Base-by-base conservation (phyloP, 2,113 vertebrate genomes). In the Takifugu bimaculatus region DNA sequence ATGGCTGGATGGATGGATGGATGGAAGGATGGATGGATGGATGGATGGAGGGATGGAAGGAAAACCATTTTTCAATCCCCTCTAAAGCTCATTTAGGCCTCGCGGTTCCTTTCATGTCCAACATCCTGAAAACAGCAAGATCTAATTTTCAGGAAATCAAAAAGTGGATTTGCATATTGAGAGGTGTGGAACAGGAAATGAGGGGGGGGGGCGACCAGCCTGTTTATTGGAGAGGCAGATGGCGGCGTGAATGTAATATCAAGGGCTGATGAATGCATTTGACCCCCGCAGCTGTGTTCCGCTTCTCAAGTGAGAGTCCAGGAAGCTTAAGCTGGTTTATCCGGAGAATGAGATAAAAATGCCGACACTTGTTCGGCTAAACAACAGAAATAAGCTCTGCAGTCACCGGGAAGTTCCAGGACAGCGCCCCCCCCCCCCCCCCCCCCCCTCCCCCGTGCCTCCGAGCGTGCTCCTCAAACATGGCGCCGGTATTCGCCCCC, bases 181-280 rank as follows among this genome's bases (percentile, higher is more conserved):
- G 20, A 54, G 48, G 29, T 25, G 48, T 44, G 3, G 27, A 35
- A 12, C 35, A 20, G 35, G 53, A 44, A 68, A 49, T 26, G 35
- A 51, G 13, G 11, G 5, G 32, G 45, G 32, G 26, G 14, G 56
- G 44, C 44, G 9, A 39, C 35, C 1, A 39, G 35, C 44, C 12
- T 45, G 44, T 45, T 45, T 45, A 39, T 39, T 11, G 35, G 35
- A 10, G 35, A 10, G 11, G 35, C 35, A 39, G 51, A 52, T 26
- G 54, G n/a, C 39, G 25, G 56, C 44, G 4, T 13, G 47, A 45
- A 63, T 47, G n/a, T 43, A 58, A 48, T 2, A 26, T 52, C 54
- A 10, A 55, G 9, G 60, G 45, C 57, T 45, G 63, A 62, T 63
- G 55, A 67, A 50, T 26, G 29, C 20, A 54, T 57, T 59, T 53